Base-by-base conservation (phyloP, 2,113 vertebrate genomes). In the Sinocyclocheilus anshuiensis region DNA sequence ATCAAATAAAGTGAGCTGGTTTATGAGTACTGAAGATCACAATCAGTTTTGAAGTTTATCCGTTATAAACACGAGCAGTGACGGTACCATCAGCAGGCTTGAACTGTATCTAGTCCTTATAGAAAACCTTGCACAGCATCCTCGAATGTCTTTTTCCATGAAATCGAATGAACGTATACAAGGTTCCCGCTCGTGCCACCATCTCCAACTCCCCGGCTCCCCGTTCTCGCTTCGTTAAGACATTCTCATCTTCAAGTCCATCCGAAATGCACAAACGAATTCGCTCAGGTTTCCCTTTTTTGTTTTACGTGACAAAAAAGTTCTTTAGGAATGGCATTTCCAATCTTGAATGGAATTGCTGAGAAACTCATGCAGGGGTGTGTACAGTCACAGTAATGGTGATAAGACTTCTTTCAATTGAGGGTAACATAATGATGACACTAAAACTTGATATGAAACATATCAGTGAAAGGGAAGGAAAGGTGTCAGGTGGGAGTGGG, bases 401-500 rank as follows among this genome's bases (percentile, higher is more conserved):
- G 96, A 96, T 94, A 95, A 97, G 96, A 96, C 94, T 95, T 96
- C 96, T 97, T 96, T 96, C 94, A 93, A 96, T 95, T 95, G 94
- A 95, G 96, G 96, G 95, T 95, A 97, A 98, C 96, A 97, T 97
- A 95, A 96, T 95, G 94, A 94, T 95, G 97, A 98, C 97, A 98
- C 97, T 96, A 97, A 98, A 99, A 98, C 96, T 97, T 96, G 97
- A 96, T 96, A 96, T 96, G 95, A 94, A 94, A 98, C 96, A 96
- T 94, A 97, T 97, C 97, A 97, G 97, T 96, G 98, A 97, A 96
- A 96, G 96, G 96, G 94, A 91, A 92, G 94, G 95, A 93, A 93
- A 92, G 94, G 94, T 92, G 91, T 91, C 85, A 93, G 93, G 93
- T 87, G 96, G 94, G 94, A 50, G 48, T 50, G 90, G 91, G 92